Evolutionary conservation across 1,140 invertebrate species (phyloP), one percentile per base, ranked within the genome.

Genomic region (Drosophila watanabei): DNA sequence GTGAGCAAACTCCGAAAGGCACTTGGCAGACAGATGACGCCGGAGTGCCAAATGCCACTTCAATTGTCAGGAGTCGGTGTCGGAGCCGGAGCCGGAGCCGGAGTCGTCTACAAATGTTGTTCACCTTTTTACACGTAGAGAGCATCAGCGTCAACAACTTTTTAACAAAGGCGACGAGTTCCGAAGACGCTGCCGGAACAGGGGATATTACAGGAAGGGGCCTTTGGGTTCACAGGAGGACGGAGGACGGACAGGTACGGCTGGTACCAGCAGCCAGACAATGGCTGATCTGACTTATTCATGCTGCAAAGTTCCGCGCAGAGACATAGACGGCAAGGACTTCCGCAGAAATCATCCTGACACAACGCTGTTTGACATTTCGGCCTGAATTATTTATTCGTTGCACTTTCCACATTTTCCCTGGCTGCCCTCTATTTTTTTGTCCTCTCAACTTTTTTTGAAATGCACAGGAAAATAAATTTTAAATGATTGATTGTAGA

Each of bases 101-200:
- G 56, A 75, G 85, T 73, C 52, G 70, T 79, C 85, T 89, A 90
- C 81, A 90, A 89, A 79, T 89, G 85, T 89, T 89, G 85, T 89
- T 89, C 85, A 89, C 85, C 85, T 89, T 89, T 84, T 87, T 82
- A 85, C 81, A 89, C 85, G 85, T 89, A 75, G 81, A 61, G 78
- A 85, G 85, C 85, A 89, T 89, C 85, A 89, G 75, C 85, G 85
- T 89, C 85, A 89, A 89, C 85, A 89, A 89, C 85, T 89, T 89
- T 89, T 89, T 85, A 85, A 89, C 85, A 89, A 89, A 79, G 68
- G 66, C 62, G 70, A 61, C 62, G 57, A 35, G 45, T 56, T 57
- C 69, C 33, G 33, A 59, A 57, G 54, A 60, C 18, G 20, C 43
- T 28, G 46, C 54, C 39, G 59, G 60, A 52, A 59, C 30, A 35